Evolutionary conservation across 92 coral and sea anemone species (phyloP).

Genomic region (Paramuricea clavata): DNA sequence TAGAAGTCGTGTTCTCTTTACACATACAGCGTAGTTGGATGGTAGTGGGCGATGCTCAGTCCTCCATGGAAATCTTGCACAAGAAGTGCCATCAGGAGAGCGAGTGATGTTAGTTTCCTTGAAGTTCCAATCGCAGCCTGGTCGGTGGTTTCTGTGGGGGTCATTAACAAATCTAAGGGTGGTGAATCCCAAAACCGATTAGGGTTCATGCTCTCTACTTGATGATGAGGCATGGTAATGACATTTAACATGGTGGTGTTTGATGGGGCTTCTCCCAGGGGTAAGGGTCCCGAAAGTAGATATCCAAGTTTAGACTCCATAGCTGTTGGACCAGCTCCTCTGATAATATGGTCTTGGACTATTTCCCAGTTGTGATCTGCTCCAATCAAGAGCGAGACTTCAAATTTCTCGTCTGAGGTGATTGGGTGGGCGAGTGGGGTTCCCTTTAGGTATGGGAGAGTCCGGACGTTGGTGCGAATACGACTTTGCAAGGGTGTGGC

Average conservation of each 20-base stretch:
- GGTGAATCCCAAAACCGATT: neutral
- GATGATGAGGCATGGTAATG: neutral
- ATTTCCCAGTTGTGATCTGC: slow-evolving; percentile 71
- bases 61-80: slow-evolving; percentile 63
- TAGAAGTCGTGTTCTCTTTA: no score
- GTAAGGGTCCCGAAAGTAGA: slow-evolving; percentile 66
- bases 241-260: neutral
- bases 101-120: slow-evolving; percentile 46
- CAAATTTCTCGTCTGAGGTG: slow-evolving; percentile 56
- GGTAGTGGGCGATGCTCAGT: slow-evolving; percentile 52
- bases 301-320: slow-evolving; percentile 66
- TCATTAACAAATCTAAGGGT: no score
- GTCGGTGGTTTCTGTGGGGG: no score
- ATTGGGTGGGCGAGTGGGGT: no score
- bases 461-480: slow-evolving; percentile 9
- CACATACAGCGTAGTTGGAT: slow-evolving; percentile 31
- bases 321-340: slow-evolving; percentile 62
- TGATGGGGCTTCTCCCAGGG: neutral
- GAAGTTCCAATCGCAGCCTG: neutral
- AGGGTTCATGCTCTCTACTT: neutral
- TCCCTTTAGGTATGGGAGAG: slow-evolving; percentile 62
- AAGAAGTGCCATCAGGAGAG: slow-evolving; percentile 42
- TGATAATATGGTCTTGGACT: slow-evolving; percentile 51
- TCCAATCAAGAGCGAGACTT: slow-evolving; percentile 60
- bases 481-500: slow-evolving; percentile 61